Evolutionary conservation across 2,888 invertebrate species (phyloP).

Genomic region (Pandemis cinnamomeana): DNA sequence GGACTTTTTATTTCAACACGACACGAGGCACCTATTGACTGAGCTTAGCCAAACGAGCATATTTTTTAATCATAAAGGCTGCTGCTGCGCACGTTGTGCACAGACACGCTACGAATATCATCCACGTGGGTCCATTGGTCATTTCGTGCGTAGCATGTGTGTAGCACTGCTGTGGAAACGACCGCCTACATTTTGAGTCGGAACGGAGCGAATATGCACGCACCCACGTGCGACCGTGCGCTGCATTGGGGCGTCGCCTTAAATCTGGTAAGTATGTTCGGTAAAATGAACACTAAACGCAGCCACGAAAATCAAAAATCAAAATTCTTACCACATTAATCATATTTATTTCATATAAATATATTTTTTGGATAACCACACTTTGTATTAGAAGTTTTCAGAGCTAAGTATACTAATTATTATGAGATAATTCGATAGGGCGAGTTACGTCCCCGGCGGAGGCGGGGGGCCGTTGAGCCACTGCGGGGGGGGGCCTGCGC

Average conservation of each 20-base stretch:
- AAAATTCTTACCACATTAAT: constrained; percentile 52
- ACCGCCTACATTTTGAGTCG: too few relatives aligned
- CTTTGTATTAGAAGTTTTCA: constrained; percentile 70
- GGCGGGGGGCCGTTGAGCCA: constrained; percentile 72
- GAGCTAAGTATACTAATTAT: constrained; percentile 60
- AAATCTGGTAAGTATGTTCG: too few relatives aligned
- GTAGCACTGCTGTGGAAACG: too few relatives aligned
- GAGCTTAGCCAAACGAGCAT: too few relatives aligned
- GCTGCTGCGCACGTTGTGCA: too few relatives aligned
- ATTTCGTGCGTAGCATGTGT: too few relatives aligned
- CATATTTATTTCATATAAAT: constrained; percentile 78
- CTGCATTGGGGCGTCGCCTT: too few relatives aligned
- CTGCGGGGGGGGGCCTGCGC: constrained; percentile 62
- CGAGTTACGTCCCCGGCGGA: constrained; percentile 72
- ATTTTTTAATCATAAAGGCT: too few relatives aligned
- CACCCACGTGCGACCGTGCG: too few relatives aligned
- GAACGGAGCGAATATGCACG: too few relatives aligned
- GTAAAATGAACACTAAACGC: not conserved
- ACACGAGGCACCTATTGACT: not conserved
- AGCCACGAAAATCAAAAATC: constrained; percentile 42
- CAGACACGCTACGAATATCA: too few relatives aligned
- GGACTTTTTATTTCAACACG: constrained; percentile 58
- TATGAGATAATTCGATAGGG: constrained; percentile 51
- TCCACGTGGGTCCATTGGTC: too few relatives aligned
- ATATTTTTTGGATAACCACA: constrained; percentile 82